phyloP scores from a whole-genome alignment of 2,113 vertebrate genomes.

The Cavia aperea region DNA sequence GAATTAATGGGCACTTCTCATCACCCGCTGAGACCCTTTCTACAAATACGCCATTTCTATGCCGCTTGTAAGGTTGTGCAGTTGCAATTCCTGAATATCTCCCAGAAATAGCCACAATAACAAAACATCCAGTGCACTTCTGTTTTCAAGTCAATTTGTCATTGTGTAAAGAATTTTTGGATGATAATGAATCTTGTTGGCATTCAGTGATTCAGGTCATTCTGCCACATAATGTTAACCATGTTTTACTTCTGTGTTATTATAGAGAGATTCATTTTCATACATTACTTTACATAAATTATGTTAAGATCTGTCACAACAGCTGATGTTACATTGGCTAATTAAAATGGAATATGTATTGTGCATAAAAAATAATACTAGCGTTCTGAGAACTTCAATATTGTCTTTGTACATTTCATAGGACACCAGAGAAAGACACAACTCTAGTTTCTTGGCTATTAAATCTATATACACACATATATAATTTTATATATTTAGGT shows the following conservation, averaged over 20 bases:
- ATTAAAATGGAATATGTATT: conserved; percentile 11
- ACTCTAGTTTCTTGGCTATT: not conserved
- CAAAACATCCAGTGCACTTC: conserved; percentile 33
- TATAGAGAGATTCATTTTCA: conserved; percentile 5
- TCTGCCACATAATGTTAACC: not conserved
- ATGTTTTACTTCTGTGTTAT: not conserved
- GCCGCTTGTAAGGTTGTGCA: conserved; percentile 42
- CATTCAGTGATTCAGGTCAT: conserved; percentile 1
- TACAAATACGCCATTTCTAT: conserved; percentile 50
- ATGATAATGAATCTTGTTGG: conserved; percentile 42
- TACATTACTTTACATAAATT: conserved; percentile 5
- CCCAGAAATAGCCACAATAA: conserved; percentile 46
- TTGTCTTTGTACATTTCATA: not conserved
- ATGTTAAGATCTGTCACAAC: not conserved
- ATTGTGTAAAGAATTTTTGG: conserved; percentile 43
- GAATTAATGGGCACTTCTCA: conserved; percentile 53
- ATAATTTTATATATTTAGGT: not conserved
- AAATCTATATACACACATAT: not conserved
- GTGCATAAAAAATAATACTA: not conserved
- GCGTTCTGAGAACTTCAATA: not conserved
- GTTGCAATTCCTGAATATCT: conserved; percentile 42
- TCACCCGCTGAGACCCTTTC: conserved; percentile 52
- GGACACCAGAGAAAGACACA: not conserved
- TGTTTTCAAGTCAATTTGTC: conserved; percentile 51
- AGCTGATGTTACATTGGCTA: not conserved